Evolutionary conservation across 1,140 invertebrate species (phyloP), one percentile per base, ranked within the genome.

Genomic region (Drosophila oshimai): DNA sequence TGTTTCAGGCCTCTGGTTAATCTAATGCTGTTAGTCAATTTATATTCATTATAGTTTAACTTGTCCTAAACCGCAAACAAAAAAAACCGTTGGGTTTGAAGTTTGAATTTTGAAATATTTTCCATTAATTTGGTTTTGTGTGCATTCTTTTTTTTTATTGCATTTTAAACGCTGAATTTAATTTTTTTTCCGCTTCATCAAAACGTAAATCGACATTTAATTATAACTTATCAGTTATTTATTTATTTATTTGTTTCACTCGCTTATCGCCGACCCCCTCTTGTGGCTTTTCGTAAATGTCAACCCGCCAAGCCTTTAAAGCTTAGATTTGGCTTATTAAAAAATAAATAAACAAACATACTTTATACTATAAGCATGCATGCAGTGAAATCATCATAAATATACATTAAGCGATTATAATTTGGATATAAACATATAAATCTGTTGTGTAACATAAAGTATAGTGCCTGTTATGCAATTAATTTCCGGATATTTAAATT

Each of bases 1-100:
- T 51, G 46, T 31, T 64, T 42, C 51, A 36, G 41, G 46, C 51
- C 37, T 62, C 36, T 53, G 64, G 64, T 84, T 84, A 84, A 83
- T 84, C 79, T 83, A 84, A 83, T 83, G 74, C 74, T 46, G 49
- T 79, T 84, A 74, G 69, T 68, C 70, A 74, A 86, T 86, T 83
- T 86, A 58, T 83, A 74, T 83, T 86, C 64, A 86, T 83, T 83
- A 86, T 50, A 54, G 44, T 34, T 46, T 10, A 51, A 26, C 65
- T 46, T 17, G 51, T 31, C 20, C 34, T 24, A 49, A 24, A 36
- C 57, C 61, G 17, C 55, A 33, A 18, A 24, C 9, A 9, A 26
- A 24, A 22, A 13, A 7, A 10, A 28, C n/a, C 54, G 12, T 36
- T 13, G 26, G 36, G 24, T 42, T 44, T 46, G 4, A 36, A 57